Conservation (phyloP, 2,113 vertebrate genomes). For the Solea senegalensis region DNA sequence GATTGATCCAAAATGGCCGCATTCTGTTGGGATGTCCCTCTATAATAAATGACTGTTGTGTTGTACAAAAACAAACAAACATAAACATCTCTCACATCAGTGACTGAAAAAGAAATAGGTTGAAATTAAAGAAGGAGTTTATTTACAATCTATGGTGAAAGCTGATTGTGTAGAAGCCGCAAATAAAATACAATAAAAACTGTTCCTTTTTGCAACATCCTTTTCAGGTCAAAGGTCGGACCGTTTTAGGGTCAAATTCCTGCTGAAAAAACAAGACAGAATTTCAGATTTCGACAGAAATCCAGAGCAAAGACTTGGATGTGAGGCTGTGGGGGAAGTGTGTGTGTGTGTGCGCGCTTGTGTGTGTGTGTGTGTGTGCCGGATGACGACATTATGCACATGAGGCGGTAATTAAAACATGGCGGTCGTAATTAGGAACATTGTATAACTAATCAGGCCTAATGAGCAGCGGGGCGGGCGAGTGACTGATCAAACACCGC, state of each 20-base stretch:
- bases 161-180: background rate
- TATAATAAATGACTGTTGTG: too few relatives aligned
- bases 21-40: too few relatives aligned
- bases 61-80: too few relatives aligned
- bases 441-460: constrained; percentile 79
- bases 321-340: background rate
- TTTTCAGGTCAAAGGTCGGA: constrained; percentile 60
- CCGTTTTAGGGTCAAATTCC: too few relatives aligned
- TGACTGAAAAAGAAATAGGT: too few relatives aligned
- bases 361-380: background rate
- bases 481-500: constrained; percentile 70
- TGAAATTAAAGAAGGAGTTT: too few relatives aligned
- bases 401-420: constrained; percentile 79
- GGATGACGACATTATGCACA: constrained; percentile 56
- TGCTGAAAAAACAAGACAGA: background rate
- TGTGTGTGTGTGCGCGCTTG: background rate
- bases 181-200: constrained; percentile 12
- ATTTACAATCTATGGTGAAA: background rate
- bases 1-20: too few relatives aligned
- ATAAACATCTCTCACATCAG: too few relatives aligned
- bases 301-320: constrained; percentile 1
- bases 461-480: constrained; percentile 70
- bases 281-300: constrained; percentile 3
- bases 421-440: constrained; percentile 77
- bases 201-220: too few relatives aligned